Base-by-base conservation (phyloP, 1,140 invertebrate genomes). In the Temnothorax curvispinosus region DNA sequence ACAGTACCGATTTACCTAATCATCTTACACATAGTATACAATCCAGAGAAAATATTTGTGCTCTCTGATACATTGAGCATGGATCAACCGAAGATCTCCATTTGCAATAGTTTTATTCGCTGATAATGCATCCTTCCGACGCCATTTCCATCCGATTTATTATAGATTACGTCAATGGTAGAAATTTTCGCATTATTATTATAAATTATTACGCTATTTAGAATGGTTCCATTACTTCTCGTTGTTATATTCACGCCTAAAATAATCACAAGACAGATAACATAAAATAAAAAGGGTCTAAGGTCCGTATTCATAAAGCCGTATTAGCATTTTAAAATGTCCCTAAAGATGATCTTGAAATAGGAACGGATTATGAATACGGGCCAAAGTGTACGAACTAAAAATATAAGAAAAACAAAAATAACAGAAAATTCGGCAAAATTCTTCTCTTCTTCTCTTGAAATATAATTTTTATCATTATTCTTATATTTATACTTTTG, bases 181-280 rank as follows among this genome's bases (percentile, higher is more conserved):
- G 1, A 82, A 72, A 76, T 85, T 65, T 41, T 69, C n/a, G 41
- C 9, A 60, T 44, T 54, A 74, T 69, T 86, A 75, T 64, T 75
- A 84, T 65, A 87, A 72, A 72, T 81, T 67, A 82, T 65, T 80
- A 69, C 44, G 74, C 80, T 80, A 91, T 90, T 91, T 91, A 91
- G 87, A 91, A 91, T 91, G 27, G 85, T 87, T 80, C 62, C 41
- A 0, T 80, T 41, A 18, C 56, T 62, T 86, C 86, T 90, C 90
- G 89, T 91, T 88, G 89, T 91, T 65, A 44, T 58, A 44, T 58
- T 76, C 27, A 58, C 54, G 13, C 18, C 47, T 52, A 54, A 75
- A 89, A 35, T 81, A 67, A 72, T 67, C 47, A 86, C 80, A 15
- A 71, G 65, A 76, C 54, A 47, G 65, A 76, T 80, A 81, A 47